These are phyloP conservation scores for Apodemus sylvaticus DNA, from an alignment of 2,113 vertebrate species.

Conservation along the genomic window DNA sequence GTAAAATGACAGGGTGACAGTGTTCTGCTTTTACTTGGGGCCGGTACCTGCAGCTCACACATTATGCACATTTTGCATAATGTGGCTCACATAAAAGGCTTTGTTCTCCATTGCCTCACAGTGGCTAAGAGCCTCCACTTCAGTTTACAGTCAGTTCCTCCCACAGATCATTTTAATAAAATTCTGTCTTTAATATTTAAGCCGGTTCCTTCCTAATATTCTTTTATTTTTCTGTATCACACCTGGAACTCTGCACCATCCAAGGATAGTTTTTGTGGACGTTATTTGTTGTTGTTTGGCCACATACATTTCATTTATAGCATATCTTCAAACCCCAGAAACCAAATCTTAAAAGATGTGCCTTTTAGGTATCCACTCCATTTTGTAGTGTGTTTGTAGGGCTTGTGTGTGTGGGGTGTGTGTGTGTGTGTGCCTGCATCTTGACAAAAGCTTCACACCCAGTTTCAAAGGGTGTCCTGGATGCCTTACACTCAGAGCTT, in stretches of 20 bases:
- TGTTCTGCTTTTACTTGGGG: conserved; percentile 30
- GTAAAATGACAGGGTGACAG: conserved; percentile 64
- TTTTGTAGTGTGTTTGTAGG: background rate
- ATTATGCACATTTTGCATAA: conserved; percentile 65
- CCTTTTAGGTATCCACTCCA: background rate
- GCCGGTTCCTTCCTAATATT: conserved; percentile 23
- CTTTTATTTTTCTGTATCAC: background rate
- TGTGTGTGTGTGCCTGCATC: background rate
- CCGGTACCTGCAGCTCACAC: conserved; percentile 80
- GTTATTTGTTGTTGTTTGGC: conserved; percentile 63
- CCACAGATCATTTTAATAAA: conserved; percentile 36
- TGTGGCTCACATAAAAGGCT: conserved; percentile 80
- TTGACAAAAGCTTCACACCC: conserved; percentile 47
- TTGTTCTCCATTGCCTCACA: conserved; percentile 85
- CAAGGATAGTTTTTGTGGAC: conserved; percentile 41
- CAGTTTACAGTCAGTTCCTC: conserved; percentile 18
- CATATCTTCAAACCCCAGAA: background rate
- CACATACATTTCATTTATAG: conserved; percentile 52
- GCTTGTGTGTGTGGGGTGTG: background rate
- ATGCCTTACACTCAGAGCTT: background rate
- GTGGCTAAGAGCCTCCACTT: conserved; percentile 71
- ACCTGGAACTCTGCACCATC: background rate
- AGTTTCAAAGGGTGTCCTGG: conserved; percentile 36
- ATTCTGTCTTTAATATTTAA: conserved; percentile 22
- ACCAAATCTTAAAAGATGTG: background rate